Percentiles rank a stretch among this genome's conserved stretches.
Conservation (phyloP, 2,888 invertebrate species). For the Protonemura montana region DNA sequence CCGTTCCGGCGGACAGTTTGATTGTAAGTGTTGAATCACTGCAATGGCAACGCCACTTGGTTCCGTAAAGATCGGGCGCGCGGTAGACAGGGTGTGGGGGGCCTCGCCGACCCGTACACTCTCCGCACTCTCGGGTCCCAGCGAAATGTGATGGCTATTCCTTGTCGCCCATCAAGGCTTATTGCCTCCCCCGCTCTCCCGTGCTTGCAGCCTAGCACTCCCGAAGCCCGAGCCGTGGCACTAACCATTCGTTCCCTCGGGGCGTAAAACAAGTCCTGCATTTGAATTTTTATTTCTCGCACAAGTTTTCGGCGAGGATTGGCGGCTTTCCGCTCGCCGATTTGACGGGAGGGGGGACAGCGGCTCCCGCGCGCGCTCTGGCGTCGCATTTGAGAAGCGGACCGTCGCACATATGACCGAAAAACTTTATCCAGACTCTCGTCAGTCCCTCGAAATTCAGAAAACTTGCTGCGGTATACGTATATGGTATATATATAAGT, state of each 20-base stretch:
- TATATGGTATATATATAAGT: neutral
- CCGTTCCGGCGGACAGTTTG: constrained; percentile 24
- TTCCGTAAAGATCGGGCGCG: neutral
- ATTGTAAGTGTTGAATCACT: constrained; percentile 32
- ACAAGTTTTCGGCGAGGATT: constrained; percentile 26
- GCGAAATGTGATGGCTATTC: constrained; percentile 28
- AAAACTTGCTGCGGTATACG: neutral
- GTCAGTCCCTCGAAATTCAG: neutral
- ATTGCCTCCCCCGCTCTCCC: constrained; percentile 18
- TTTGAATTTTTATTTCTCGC: constrained; percentile 41
- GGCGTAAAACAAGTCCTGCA: constrained; percentile 27
- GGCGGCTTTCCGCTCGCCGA: constrained; percentile 20
- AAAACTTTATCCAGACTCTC: neutral
- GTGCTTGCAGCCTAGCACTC: no score
- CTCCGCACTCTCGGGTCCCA: neutral
- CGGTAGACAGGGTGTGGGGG: no score
- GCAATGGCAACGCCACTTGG: neutral
- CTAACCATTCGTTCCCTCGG: constrained; percentile 19
- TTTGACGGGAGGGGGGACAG: no score
- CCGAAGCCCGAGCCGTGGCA: neutral
- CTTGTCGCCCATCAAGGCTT: constrained; percentile 31
- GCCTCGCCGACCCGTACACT: neutral
- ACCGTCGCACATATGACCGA: neutral
- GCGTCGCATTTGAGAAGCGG: neutral
- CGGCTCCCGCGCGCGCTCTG: no score